Evolutionary conservation across 2,113 vertebrate species (phyloP), one percentile per base, ranked within the genome.

Genomic region (Atlantisia rogersi): DNA sequence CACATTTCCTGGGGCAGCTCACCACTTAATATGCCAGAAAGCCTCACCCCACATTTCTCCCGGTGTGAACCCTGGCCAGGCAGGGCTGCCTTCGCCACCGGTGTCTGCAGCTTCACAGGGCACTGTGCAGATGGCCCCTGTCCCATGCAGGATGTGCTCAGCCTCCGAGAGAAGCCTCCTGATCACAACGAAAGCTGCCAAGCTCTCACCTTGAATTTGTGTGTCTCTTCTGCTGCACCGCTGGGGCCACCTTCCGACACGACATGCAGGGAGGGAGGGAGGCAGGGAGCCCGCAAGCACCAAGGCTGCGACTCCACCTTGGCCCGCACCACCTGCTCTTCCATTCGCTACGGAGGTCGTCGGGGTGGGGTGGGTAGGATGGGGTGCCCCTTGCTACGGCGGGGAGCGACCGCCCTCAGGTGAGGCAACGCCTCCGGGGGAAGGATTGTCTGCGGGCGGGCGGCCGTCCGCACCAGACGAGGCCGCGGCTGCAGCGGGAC

Each of bases 41-140:
- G 5, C 42, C 37, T 40, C 24, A 9, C 15, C 35, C 40, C 24
- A 12, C 35, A 20, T 37, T 25, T 62, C n/a, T 73, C 67, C 55
- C 2, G 0, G 6, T 0, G 9, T 9, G 64, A 70, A 10, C 58
- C 12, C 12, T 11, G 22, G 5, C 56, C 3, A 12, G 40, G 53
- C 67, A 48, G 5, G 67, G 29, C 73, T 32, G n/a, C 44, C 59
- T 46, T 40, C 46, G 39, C 39, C 53, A 2, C 28, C 15, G 28
- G 44, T 26, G 42, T 7, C 65, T 12, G 60, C 21, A 24, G 46
- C 31, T 19, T 32, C 65, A 19, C 3, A 26, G 12, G 10, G 8
- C 35, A 26, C 5, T 1, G 4, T 1, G 7, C 37, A 8, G 19
- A 4, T 6, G 37, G 20, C 22, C 53, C 1, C 1, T 13, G 14